phyloP scores from a whole-genome alignment of 2,797 vertebrate genomes.

The Catostomus latipinnis region DNA sequence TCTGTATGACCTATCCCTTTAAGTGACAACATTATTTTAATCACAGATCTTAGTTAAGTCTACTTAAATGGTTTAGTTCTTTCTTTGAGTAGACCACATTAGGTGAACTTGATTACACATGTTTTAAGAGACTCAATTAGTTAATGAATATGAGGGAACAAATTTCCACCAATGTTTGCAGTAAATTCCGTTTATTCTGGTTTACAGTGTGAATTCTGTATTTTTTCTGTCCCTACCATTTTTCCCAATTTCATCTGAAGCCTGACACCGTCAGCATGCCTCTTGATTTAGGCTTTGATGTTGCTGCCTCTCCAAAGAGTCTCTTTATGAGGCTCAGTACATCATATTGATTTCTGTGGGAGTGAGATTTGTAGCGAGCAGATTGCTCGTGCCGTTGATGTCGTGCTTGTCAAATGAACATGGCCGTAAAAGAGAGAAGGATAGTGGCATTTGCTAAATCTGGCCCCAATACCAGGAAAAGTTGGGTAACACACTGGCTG shows the following conservation, averaged over 20 bases:
- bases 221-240: slow-evolving; percentile 47
- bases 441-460: neutral
- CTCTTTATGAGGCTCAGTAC: slow-evolving; percentile 70
- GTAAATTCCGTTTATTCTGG: too few species aligned
- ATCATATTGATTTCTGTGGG: slow-evolving; percentile 77
- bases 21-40: too few species aligned
- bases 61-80: too few species aligned
- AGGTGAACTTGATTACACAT: too few species aligned
- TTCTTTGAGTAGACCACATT: too few species aligned
- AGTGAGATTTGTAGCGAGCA: slow-evolving; percentile 74
- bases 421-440: neutral
- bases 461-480: slow-evolving; percentile 18
- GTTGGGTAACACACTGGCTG: neutral
- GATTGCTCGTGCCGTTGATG: slow-evolving; percentile 61
- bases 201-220: slow-evolving; percentile 26
- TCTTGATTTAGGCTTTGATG: slow-evolving; percentile 77
- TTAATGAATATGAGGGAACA: too few species aligned
- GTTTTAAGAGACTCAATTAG: too few species aligned
- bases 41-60: too few species aligned
- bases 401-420: slow-evolving; percentile 29
- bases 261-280: slow-evolving; percentile 68
- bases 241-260: slow-evolving; percentile 66
- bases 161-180: too few species aligned
- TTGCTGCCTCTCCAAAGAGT: slow-evolving; percentile 71
- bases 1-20: too few species aligned